phyloP scores from a whole-genome alignment of 1,140 invertebrate genomes.

The Leptopilina clavipes region DNA sequence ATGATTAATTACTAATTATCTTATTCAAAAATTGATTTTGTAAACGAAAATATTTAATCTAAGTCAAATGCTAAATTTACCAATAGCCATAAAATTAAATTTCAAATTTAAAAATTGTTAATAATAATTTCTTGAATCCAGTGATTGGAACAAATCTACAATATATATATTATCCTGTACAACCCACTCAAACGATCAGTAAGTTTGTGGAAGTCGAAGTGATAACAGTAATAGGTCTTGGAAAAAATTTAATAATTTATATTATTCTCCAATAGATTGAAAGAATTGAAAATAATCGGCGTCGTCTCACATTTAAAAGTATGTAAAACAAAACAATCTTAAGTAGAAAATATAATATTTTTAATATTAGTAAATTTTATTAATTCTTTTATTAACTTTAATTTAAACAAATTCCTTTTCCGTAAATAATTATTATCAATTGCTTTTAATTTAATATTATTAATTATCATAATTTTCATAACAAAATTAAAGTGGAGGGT shows the following conservation, averaged over 20 bases:
- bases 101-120: neutral
- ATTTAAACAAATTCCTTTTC: no score
- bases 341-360: neutral
- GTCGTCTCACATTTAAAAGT: neutral
- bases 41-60: no score
- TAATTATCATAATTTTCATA: neutral
- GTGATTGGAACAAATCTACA: constrained; percentile 2
- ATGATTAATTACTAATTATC: no score
- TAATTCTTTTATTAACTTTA: no score
- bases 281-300: neutral
- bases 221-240: constrained; percentile 27
- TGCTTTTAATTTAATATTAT: neutral
- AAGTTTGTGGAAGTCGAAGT: constrained; percentile 21
- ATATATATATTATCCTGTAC: constrained; percentile 43
- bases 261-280: neutral
- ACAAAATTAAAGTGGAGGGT: neutral
- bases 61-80: no score
- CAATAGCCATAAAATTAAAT: neutral
- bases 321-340: neutral
- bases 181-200: constrained; percentile 40
- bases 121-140: neutral
- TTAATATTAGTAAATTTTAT: neutral
- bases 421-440: neutral
- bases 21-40: no score
- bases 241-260: constrained; percentile 4